Evolutionary conservation across 2,113 vertebrate species (phyloP).

Genomic region (Mungos mungo): DNA sequence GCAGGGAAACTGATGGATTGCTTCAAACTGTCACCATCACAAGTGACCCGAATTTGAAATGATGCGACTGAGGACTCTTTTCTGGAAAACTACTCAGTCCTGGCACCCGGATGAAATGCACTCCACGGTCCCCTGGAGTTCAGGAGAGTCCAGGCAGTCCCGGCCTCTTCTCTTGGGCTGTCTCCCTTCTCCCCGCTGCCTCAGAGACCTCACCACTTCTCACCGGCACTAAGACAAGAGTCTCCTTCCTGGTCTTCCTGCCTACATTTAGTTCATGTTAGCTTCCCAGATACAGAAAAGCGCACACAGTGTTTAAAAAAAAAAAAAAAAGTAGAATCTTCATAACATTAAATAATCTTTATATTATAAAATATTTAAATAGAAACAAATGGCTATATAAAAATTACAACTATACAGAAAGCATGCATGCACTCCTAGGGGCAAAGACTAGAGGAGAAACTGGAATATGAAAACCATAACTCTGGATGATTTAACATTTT

Average conservation of each 20-base stretch:
- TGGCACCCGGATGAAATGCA: slow-evolving; percentile 1
- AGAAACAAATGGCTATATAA: background rate
- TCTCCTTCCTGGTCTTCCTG: background rate
- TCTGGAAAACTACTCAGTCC: slow-evolving; percentile 56
- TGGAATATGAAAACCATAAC: background rate
- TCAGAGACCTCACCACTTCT: background rate
- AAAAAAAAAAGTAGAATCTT: background rate
- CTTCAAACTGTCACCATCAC: slow-evolving; percentile 65
- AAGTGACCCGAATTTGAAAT: slow-evolving; percentile 62
- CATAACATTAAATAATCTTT: background rate
- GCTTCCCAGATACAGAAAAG: background rate
- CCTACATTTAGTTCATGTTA: background rate
- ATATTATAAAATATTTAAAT: background rate
- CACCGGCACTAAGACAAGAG: background rate
- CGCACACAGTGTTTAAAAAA: background rate
- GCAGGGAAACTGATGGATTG: slow-evolving; percentile 68
- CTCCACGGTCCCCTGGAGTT: background rate
- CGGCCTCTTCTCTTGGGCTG: background rate
- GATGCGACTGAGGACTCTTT: slow-evolving; percentile 61
- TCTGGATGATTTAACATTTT: background rate
- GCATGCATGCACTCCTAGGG: background rate
- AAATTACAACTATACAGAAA: background rate
- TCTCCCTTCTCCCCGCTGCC: background rate
- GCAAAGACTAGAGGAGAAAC: background rate
- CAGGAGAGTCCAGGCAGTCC: background rate